Evolutionary conservation across 2,888 invertebrate genomes (phyloP).

Genomic region (Tiliacea aurago): DNA sequence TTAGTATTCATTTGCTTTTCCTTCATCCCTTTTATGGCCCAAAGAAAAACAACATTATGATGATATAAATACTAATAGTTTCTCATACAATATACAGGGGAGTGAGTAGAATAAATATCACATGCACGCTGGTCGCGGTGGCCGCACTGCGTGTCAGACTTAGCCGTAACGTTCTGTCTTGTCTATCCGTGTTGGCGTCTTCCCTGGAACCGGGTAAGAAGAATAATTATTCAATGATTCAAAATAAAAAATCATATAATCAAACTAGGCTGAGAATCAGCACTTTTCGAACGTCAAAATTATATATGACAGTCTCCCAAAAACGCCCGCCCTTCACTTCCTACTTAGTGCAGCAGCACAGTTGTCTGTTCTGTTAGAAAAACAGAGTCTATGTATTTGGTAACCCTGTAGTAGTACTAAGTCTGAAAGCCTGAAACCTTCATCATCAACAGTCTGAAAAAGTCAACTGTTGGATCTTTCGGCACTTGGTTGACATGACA

Average conservation of each 20-base stretch:
- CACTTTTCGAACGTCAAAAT: no score
- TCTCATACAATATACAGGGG: constrained; percentile 52
- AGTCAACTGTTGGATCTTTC: not conserved
- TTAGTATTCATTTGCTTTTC: no score
- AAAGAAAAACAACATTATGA: constrained; percentile 12
- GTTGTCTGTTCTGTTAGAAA: no score
- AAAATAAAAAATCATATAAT: no score
- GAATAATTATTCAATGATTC: not conserved
- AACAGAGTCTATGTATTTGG: no score
- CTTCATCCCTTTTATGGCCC: no score
- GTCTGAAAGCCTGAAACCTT: not conserved
- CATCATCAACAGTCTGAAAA: not conserved
- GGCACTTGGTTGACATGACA: not conserved
- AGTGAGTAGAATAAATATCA: constrained; percentile 17
- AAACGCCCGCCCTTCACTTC: no score
- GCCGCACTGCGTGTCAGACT: constrained; percentile 12
- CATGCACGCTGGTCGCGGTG: not conserved
- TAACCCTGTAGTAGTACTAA: not conserved
- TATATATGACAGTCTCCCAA: no score
- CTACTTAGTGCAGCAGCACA: no score
- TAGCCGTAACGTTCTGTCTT: constrained; percentile 2
- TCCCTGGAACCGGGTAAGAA: constrained; percentile 26
- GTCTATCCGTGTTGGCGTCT: not conserved
- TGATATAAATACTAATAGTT: constrained; percentile 49
- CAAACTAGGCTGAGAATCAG: no score